Conservation (phyloP, 1,140 invertebrate species). For the Cephus cinctus region DNA sequence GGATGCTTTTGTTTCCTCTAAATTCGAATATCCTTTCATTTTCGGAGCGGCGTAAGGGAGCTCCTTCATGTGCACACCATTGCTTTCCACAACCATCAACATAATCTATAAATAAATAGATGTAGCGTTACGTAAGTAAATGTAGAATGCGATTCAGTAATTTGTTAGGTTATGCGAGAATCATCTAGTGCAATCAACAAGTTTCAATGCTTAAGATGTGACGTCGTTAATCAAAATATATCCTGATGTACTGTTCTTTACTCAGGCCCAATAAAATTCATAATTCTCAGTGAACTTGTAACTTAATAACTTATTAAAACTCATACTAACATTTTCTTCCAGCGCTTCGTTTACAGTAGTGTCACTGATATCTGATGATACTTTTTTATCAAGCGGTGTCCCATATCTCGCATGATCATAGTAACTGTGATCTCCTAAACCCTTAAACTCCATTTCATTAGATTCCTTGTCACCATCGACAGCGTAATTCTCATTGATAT, state of each 20-base stretch:
- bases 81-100: conserved; percentile 51
- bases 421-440: conserved; percentile 50
- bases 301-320: neutral
- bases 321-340: conserved; percentile 43
- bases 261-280: too few species aligned
- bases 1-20: conserved; percentile 6
- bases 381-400: conserved; percentile 19
- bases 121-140: conserved; percentile 36
- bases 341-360: conserved; percentile 30
- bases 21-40: conserved; percentile 15
- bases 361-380: conserved; percentile 22
- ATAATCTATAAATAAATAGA: conserved; percentile 48
- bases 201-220: too few species aligned
- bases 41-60: conserved; percentile 38
- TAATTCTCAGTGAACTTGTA: too few species aligned
- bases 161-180: too few species aligned
- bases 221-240: too few species aligned
- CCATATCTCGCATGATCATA: conserved; percentile 40
- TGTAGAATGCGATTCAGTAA: too few species aligned
- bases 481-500: conserved; percentile 1
- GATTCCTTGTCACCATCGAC: neutral
- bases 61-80: conserved; percentile 48
- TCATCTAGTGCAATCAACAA: too few species aligned
- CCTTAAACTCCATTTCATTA: conserved; percentile 25
- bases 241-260: too few species aligned